phyloP scores from a whole-genome alignment of 23 tunicate species.

The Styela clava region DNA sequence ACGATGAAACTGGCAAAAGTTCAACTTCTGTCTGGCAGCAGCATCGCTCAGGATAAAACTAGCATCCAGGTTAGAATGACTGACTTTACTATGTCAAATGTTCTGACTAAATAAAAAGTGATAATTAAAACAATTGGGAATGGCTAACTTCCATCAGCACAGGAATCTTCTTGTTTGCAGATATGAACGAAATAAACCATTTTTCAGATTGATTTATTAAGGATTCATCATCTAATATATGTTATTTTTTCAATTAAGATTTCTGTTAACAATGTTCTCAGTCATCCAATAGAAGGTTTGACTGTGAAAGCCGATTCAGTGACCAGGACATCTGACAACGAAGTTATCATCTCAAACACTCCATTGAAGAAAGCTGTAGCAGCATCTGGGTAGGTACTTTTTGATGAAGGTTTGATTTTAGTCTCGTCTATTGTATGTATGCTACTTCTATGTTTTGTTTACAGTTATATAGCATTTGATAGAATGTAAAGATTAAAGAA shows the following conservation, averaged over 20 bases:
- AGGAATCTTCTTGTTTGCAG: background rate
- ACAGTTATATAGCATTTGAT: too few species aligned
- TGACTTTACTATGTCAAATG: background rate
- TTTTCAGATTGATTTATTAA: too few species aligned
- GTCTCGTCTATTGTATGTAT: too few species aligned
- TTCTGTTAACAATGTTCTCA: conserved; percentile 50
- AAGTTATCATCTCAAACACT: conserved; percentile 49
- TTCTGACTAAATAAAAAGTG: background rate
- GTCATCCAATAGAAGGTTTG: conserved; percentile 54
- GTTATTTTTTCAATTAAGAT: conserved; percentile 25
- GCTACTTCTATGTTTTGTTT: too few species aligned
- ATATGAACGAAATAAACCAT: too few species aligned
- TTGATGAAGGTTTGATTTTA: too few species aligned
- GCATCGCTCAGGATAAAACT: conserved; percentile 60
- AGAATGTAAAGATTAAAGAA: too few species aligned
- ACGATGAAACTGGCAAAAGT: conserved; percentile 48
- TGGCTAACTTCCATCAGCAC: background rate
- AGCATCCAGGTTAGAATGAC: conserved; percentile 43
- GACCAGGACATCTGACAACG: conserved; percentile 54
- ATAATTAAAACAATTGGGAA: background rate
- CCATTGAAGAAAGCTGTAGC: conserved; percentile 29
- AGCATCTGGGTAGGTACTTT: background rate
- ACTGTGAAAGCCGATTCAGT: conserved; percentile 72
- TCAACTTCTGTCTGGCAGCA: conserved; percentile 55
- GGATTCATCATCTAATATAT: too few species aligned